Conservation (phyloP, 64 coral and sea anemone genomes). For the Astreopora myriophthalma region DNA sequence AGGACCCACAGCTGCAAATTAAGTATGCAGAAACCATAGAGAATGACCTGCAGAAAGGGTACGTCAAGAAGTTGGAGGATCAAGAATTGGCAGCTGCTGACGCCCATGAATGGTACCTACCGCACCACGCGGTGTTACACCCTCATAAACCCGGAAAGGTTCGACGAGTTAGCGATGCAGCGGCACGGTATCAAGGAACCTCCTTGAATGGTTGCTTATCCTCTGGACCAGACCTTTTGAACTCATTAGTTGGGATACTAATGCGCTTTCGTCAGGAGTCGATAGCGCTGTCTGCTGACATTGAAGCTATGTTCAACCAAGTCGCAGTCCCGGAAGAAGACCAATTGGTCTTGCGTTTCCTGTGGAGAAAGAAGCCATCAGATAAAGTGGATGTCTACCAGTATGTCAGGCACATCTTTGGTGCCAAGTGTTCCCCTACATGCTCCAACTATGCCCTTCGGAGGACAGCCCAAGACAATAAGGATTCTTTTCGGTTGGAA, state of each 20-base stretch:
- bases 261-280: neutral
- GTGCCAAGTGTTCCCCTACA: neutral
- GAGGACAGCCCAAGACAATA: neutral
- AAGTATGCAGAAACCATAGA: neutral
- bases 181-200: slow-evolving; percentile 14
- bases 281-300: neutral
- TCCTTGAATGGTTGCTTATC: neutral
- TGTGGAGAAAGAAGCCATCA: neutral
- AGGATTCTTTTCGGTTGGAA: neutral
- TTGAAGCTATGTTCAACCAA: slow-evolving; percentile 19
- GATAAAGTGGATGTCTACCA: neutral
- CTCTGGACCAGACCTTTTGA: slow-evolving; percentile 18
- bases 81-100: neutral
- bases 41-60: neutral
- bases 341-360: neutral
- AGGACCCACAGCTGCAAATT: neutral
- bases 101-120: slow-evolving; percentile 15
- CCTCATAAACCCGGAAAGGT: slow-evolving; percentile 12
- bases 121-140: neutral
- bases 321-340: neutral
- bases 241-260: slow-evolving; percentile 17
- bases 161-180: neutral
- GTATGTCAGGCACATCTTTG: slow-evolving; percentile 17
- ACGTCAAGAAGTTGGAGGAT: neutral
- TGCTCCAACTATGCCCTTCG: neutral